A percentile compares a stretch with the other conserved stretches of the same genome.
phyloP scores from a whole-genome alignment of 2,113 vertebrate species.

The Spea multiplicata region DNA sequence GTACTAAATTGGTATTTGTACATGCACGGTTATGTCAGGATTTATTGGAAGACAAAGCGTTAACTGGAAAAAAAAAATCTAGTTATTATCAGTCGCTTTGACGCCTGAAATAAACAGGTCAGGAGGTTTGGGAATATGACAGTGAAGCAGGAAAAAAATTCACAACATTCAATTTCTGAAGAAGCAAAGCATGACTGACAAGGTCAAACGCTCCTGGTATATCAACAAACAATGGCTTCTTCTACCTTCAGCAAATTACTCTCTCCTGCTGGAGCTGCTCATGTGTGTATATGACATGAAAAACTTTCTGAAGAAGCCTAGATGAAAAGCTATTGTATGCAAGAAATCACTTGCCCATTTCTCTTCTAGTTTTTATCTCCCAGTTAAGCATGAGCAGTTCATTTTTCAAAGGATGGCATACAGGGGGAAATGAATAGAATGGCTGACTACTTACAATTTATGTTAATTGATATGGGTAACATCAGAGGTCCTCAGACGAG shows the following conservation, averaged over 20 bases:
- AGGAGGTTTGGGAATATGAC: conserved; percentile 43
- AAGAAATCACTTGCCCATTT: conserved; percentile 26
- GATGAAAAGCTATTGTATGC: conserved; percentile 38
- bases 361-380: conserved; percentile 6
- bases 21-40: neutral
- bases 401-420: conserved; percentile 32
- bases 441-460: conserved; percentile 11
- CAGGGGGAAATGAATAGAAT: conserved; percentile 14
- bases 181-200: conserved; percentile 38
- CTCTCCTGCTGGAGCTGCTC: conserved; percentile 41
- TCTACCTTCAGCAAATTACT: conserved; percentile 46
- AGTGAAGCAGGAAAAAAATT: conserved; percentile 39
- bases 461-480: conserved; percentile 33
- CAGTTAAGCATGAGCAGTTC: conserved; percentile 32
- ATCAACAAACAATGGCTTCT: conserved; percentile 46
- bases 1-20: neutral
- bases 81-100: conserved; percentile 43
- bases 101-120: conserved; percentile 37
- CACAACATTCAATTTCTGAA: conserved; percentile 40
- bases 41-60: conserved; percentile 5
- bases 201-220: conserved; percentile 37
- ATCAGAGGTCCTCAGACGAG: conserved; percentile 30
- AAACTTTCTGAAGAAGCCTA: conserved; percentile 38
- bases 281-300: conserved; percentile 45
- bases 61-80: conserved; percentile 41